Conservation (phyloP, 2,113 vertebrate genomes). For the Etheostoma spectabile region DNA sequence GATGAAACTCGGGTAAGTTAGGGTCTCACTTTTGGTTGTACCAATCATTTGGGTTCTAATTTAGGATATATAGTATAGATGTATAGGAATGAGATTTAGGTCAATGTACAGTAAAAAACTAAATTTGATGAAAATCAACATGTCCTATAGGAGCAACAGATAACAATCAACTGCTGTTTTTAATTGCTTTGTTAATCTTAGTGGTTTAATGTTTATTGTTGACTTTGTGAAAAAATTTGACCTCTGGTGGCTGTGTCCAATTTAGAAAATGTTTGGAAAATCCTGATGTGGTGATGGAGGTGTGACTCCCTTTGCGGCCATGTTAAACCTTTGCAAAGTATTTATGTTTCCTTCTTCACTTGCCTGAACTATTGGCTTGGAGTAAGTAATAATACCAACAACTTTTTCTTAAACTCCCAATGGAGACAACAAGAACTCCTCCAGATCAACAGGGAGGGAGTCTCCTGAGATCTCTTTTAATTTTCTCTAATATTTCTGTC, state of each 20-base stretch:
- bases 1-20: not conserved
- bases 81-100: too few species aligned
- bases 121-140: not conserved
- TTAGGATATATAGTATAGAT: too few species aligned
- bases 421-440: conserved; percentile 27
- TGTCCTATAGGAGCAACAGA: not conserved
- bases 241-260: not conserved
- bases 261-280: not conserved
- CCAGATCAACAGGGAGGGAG: conserved; percentile 10
- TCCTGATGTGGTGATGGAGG: conserved; percentile 7
- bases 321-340: conserved; percentile 44
- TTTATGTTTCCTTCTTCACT: conserved; percentile 40
- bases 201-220: not conserved
- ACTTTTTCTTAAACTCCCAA: conserved; percentile 34
- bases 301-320: conserved; percentile 15
- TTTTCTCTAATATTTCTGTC: conserved; percentile 53
- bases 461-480: conserved; percentile 34
- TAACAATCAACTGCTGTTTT: not conserved
- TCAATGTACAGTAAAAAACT: not conserved
- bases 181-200: not conserved
- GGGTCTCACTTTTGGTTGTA: not conserved
- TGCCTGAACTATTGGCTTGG: conserved; percentile 17
- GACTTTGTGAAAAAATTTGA: conserved; percentile 4
- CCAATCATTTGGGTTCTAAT: not conserved
- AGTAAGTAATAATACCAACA: conserved; percentile 41